These are phyloP conservation scores for Tragelaphus buxtoni DNA, from an alignment of 2,113 vertebrate species.

Conservation along the genomic window DNA sequence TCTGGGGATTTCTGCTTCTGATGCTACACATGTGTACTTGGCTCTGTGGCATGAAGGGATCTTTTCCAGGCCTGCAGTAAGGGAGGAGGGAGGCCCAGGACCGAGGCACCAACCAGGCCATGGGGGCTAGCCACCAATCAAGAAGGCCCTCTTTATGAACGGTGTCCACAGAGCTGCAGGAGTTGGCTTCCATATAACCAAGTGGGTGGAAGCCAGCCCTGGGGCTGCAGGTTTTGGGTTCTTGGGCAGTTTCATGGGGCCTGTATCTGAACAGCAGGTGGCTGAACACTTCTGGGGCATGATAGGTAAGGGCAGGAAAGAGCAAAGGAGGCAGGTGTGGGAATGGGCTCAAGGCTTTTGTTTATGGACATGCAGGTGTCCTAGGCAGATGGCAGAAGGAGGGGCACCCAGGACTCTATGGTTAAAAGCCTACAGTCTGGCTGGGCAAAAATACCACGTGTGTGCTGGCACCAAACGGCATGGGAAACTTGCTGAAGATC, in stretches of 20 bases:
- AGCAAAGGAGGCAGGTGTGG: background rate
- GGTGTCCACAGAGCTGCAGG: background rate
- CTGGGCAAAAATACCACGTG: background rate
- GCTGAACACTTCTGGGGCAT: background rate
- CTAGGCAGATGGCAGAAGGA: background rate
- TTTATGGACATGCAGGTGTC: background rate
- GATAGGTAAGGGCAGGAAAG: background rate
- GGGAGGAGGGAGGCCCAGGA: background rate
- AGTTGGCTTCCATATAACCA: background rate
- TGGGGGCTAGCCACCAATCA: background rate
- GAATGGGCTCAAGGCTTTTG: background rate
- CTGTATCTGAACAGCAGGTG: background rate
- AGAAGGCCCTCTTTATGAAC: background rate
- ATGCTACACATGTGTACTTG: background rate
- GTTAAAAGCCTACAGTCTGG: background rate
- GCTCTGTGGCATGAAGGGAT: background rate
- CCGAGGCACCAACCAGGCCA: background rate
- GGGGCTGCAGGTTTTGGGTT: background rate
- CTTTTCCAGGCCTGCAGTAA: background rate
- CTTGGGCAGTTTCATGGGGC: background rate
- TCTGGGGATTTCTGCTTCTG: background rate
- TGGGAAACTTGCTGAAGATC: background rate
- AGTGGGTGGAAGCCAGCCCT: background rate
- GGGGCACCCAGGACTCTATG: background rate
- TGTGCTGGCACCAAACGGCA: background rate